Base-by-base conservation (phyloP, 2,888 invertebrate genomes). In the Cotesia congregata region DNA sequence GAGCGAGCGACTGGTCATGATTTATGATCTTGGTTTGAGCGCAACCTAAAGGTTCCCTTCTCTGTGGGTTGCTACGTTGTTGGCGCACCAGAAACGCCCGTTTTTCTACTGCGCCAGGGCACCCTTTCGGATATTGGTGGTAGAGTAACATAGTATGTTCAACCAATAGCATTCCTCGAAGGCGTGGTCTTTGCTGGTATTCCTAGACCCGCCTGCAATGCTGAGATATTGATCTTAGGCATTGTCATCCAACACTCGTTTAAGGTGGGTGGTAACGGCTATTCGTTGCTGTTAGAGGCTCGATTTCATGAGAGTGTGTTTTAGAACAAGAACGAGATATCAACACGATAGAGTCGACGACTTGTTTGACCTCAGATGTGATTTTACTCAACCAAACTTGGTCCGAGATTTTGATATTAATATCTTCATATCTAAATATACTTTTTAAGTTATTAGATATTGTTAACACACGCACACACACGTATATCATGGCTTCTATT, bases 161-260 rank as follows among this genome's bases (percentile, higher is more conserved):
- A 70, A 62, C 75, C 76, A 77, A 72, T 75, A 41, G 67, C n/a
- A 74, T 68, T 69, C 65, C 67, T 40, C 39, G 40, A 75, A 76
- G 82, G 81, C 81, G 79, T 78, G 71, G 78, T 80, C 61, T 70
- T n/a, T 41, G 59, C 71, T 72, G 39, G 67, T 67, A 78, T 75
- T 74, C 74, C 68, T 73, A 75, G 78, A 77, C 80, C 75, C 80
- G 77, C 77, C 82, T 78, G 76, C 81, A 80, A 74, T 80, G 83
- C 82, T 84, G 84, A 86, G 88, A 89, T 89, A 89, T 89, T 89
- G 89, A 88, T 89, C 88, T 87, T 83, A 80, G 83, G 79, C 77
- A 76, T 76, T 79, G 30, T 67, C 75, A 70, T 76, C 70, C 65
- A 79, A 61, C 71, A 60, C 76, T 40, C 72, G 50, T 67, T 41